phyloP scores from a whole-genome alignment of 2,888 invertebrate genomes.

The Diloba caeruleocephala region DNA sequence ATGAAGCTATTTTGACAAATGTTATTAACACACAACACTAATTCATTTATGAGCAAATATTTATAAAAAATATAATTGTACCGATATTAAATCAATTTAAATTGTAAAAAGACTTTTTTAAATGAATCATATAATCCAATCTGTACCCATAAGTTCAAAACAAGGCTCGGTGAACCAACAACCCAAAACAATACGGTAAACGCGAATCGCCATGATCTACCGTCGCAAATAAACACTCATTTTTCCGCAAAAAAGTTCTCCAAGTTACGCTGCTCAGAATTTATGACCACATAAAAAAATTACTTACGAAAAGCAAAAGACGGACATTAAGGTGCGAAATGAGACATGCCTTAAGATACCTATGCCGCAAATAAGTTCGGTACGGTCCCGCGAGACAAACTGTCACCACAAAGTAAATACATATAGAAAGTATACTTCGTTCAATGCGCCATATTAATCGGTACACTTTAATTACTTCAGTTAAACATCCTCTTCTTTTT shows the following conservation, averaged over 20 bases:
- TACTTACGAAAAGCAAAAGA: slow-evolving; percentile 47
- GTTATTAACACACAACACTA: too few species aligned
- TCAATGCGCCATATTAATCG: too few species aligned
- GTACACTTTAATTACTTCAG: too few species aligned
- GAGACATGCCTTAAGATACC: slow-evolving; percentile 48
- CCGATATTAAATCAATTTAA: too few species aligned
- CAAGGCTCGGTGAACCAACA: slow-evolving; percentile 7
- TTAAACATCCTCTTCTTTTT: too few species aligned
- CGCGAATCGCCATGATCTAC: slow-evolving; percentile 34
- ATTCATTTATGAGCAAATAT: too few species aligned
- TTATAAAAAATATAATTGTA: too few species aligned
- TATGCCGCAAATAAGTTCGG: slow-evolving; percentile 50
- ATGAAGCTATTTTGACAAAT: too few species aligned
- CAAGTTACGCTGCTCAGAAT: slow-evolving; percentile 28
- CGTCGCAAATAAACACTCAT: slow-evolving; percentile 40
- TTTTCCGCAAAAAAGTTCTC: slow-evolving; percentile 38
- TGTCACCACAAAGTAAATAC: not conserved
- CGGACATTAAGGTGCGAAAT: slow-evolving; percentile 48
- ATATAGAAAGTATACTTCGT: slow-evolving; percentile 20
- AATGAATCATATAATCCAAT: too few species aligned
- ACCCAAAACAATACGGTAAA: slow-evolving; percentile 22
- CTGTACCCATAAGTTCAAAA: too few species aligned
- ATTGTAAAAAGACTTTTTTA: too few species aligned
- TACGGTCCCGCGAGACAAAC: slow-evolving; percentile 29
- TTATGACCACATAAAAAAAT: slow-evolving; percentile 48